These are phyloP conservation scores for Patagioenas fasciata DNA, from an alignment of 2,113 vertebrate species.

Conservation along the genomic window DNA sequence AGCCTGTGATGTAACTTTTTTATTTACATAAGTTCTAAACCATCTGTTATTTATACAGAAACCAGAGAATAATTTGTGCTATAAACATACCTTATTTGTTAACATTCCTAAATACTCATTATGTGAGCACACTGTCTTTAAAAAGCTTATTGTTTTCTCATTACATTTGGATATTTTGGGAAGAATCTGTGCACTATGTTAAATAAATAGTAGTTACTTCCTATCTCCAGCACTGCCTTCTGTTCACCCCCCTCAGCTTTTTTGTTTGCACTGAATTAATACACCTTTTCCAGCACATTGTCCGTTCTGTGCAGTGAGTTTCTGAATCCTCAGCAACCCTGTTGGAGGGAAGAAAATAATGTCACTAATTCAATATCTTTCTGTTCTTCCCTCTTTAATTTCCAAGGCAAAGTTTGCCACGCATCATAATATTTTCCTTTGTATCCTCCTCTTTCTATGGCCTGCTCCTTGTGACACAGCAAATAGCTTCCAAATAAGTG, in stretches of 20 bases:
- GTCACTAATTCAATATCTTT: background rate
- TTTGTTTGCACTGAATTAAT: background rate
- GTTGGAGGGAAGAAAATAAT: background rate
- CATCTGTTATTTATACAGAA: background rate
- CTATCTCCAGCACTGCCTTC: background rate
- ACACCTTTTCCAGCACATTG: background rate
- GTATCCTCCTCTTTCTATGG: background rate
- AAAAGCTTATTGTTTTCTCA: constrained; percentile 20
- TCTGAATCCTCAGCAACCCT: background rate
- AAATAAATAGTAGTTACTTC: background rate
- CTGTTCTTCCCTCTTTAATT: background rate
- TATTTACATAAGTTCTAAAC: background rate
- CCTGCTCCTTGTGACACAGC: background rate
- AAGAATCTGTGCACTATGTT: constrained; percentile 4
- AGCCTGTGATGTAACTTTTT: background rate
- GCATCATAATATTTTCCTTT: background rate
- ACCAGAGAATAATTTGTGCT: background rate
- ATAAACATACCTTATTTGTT: constrained; percentile 23
- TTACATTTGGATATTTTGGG: background rate
- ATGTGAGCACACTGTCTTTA: background rate
- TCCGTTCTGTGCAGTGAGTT: background rate
- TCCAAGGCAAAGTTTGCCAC: background rate
- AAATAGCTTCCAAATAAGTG: too few species aligned
- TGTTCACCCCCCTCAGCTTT: background rate
- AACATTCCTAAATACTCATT: constrained; percentile 9